Base-by-base conservation (phyloP, 2,888 invertebrate species). In the Argynnis bischoffii region DNA sequence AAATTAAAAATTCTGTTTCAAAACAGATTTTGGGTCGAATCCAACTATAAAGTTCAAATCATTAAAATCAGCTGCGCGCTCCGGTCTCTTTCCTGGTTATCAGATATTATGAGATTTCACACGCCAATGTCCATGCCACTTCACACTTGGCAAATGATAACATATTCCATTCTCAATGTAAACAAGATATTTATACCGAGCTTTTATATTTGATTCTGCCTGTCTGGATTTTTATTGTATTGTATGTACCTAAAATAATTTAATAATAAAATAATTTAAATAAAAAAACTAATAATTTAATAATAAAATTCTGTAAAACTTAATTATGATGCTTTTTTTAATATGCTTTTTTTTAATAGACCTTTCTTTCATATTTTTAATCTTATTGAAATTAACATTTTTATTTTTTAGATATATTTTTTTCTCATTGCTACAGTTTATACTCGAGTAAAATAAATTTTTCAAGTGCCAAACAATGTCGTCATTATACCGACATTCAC, bases 131-230 rank as follows among this genome's bases (percentile, higher is more conserved):
- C 78, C 74, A 76, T 77, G 73, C 74, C 74, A 79, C 79, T 41
- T 41, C 35, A 41, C 8, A 41, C 35, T 88, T 87, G 88, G 84
- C 85, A 85, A 76, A 77, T 75, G 73, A 72, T 78, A 77, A 78
- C 72, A 73, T 75, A 74, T 73, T 74, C 76, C 76, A 77, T 79
- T 76, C 74, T 72, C 75, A 74, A 69, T 72, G 72, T 74, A 72
- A 73, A 73, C 74, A 76, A 69, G 64, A 65, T 72, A 68, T 63
- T 65, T 68, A 63, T 67, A 64, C 0, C 35, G 11, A 41, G 35
- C 11, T 66, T 63, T 64, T 41, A 57, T 61, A 35, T 21, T 31
- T 55, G 26, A 56, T 18, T 5, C 48, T 31, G 26, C n/a, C 13
- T 13, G 47, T 48, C 26, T 26, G 8, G 0, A 16, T n/a, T 59